These are phyloP conservation scores for Dufourea novaeangliae DNA, from an alignment of 1,140 invertebrate species.

Conservation along the genomic window DNA sequence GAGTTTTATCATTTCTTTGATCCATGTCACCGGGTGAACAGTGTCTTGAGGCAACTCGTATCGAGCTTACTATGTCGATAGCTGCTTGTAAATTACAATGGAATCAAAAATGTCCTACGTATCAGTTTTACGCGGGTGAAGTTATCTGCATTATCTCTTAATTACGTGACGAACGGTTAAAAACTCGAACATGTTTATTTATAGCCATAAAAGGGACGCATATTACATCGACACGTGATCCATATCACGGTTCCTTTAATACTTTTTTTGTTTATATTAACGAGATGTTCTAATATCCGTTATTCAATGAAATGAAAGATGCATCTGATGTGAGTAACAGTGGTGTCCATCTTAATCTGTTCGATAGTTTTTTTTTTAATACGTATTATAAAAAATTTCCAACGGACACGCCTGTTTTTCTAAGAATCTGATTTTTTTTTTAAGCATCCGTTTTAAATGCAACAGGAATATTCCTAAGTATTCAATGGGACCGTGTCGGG, in stretches of 20 bases:
- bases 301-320: slow-evolving; percentile 1
- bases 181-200: slow-evolving; percentile 3
- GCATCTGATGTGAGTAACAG: neutral
- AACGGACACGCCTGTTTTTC: too few species aligned
- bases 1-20: slow-evolving; percentile 18
- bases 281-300: neutral
- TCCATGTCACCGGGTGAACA: neutral
- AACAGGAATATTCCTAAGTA: too few species aligned
- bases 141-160: slow-evolving; percentile 8
- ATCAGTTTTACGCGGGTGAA: neutral
- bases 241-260: neutral
- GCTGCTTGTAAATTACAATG: slow-evolving; percentile 6
- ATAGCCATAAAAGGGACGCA: neutral
- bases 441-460: too few species aligned
- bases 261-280: neutral
- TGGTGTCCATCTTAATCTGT: too few species aligned
- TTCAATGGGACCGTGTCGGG: too few species aligned
- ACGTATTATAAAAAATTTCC: too few species aligned
- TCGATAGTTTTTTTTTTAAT: neutral
- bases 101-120: neutral
- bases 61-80: neutral
- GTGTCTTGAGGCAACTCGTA: neutral
- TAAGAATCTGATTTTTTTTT: too few species aligned
- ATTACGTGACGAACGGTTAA: slow-evolving; percentile 8
- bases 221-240: neutral